A percentile compares a stretch with the other conserved stretches of the same genome.
phyloP scores from a whole-genome alignment of 1,140 invertebrate species.

The Drosophila pruinosa region DNA sequence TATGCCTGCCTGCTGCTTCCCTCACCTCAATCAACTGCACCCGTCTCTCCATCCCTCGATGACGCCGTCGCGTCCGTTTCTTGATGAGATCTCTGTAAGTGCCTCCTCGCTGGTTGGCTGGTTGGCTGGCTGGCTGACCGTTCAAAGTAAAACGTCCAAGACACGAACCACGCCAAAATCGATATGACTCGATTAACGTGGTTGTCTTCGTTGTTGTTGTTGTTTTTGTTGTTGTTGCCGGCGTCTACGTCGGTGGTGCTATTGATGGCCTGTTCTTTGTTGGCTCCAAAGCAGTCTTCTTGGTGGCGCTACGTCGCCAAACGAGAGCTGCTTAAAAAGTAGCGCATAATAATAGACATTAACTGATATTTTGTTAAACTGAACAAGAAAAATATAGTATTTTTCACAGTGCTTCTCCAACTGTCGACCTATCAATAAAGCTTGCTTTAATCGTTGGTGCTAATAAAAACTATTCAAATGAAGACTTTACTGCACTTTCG shows the following conservation, averaged over 20 bases:
- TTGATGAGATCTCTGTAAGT: constrained; percentile 59
- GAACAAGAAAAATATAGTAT: too few relatives aligned
- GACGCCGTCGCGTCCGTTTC: constrained; percentile 18
- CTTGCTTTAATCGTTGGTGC: too few relatives aligned
- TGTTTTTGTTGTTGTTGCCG: constrained; percentile 47
- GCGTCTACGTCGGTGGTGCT: constrained; percentile 40
- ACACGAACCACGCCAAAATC: constrained; percentile 78
- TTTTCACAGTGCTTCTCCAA: too few relatives aligned
- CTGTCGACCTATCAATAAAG: too few relatives aligned
- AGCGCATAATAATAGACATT: not conserved
- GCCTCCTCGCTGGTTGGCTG: constrained; percentile 40
- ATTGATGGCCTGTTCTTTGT: constrained; percentile 40
- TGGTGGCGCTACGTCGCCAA: constrained; percentile 37
- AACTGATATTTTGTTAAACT: too few relatives aligned
- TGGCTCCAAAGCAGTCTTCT: constrained; percentile 22
- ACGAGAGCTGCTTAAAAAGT: constrained; percentile 5
- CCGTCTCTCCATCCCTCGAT: not conserved
- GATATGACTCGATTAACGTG: constrained; percentile 80
- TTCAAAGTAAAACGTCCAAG: constrained; percentile 70
- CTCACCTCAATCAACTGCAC: too few relatives aligned
- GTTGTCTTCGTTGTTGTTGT: constrained; percentile 11
- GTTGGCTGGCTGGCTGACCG: constrained; percentile 17
- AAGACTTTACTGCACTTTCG: too few relatives aligned
- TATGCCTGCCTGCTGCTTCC: too few relatives aligned
- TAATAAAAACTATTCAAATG: too few relatives aligned